Evolutionary conservation across 2,113 vertebrate species (phyloP), one percentile per base, ranked within the genome.

Genomic region (Climacteris rufus): DNA sequence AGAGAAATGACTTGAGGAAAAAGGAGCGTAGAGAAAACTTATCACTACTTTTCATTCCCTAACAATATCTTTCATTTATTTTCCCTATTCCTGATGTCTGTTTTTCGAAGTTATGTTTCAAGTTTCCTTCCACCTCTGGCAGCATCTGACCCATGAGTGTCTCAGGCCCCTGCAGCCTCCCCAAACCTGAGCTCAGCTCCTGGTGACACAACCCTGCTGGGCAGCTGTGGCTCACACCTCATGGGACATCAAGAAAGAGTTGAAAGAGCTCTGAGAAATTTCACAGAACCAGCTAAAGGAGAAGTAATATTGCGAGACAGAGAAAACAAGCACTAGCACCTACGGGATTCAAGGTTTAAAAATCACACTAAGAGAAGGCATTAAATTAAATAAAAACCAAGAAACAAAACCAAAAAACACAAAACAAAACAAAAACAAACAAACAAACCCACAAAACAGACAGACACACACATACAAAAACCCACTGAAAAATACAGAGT

Each of bases 131-230:
- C 49, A 69, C 15, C 14, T 80, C 52, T 84, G 54, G 59, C 19
- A 87, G 8, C 39, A 49, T 42, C 25, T 13, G 7, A n/a, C 15
- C 7, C 5, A 4, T 0, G 0, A 37, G 23, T 12, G 7, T 68
- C 14, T 53, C 47, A 30, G 17, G 47, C 11, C 16, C 6, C 53
- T 85, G 35, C 14, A 13, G 27, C 18, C 7, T 82, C 30, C 30
- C 22, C 10, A 23, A 5, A 30, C n/a, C 44, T 83, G 86, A 87
- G 23, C 23, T 74, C 56, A 76, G 30, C 74, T 40, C 10, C 40
- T 78, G 56, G 24, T 3, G 15, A 47, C 64, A 77, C 25, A 59
- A 4, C 28, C 7, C 30, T 52, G 23, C n/a, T 49, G 72, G 72
- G 28, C 23, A 83, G 11, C 72, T 22, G 4, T 22, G 40, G 15